Conservation (phyloP, 2,888 invertebrate species). For the Cordilura impudica region DNA sequence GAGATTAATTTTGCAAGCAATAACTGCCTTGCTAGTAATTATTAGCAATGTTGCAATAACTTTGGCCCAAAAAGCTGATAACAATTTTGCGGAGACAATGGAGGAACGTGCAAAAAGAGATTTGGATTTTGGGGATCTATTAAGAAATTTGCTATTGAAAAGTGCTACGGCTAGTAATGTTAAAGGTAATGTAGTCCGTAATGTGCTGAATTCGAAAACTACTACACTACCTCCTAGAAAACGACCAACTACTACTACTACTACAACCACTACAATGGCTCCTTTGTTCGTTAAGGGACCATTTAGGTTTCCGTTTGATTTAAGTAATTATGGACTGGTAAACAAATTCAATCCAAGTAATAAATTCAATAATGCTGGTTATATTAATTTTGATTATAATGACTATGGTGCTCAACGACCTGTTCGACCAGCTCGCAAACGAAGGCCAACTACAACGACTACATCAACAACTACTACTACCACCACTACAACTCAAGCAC, state of each 20-base stretch:
- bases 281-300: conserved; percentile 46
- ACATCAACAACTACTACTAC: conserved; percentile 32
- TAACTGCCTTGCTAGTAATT: conserved; percentile 41
- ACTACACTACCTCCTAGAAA: conserved; percentile 15
- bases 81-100: background rate
- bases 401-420: conserved; percentile 35
- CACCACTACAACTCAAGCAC: conserved; percentile 14
- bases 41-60: conserved; percentile 15
- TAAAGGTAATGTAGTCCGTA: conserved; percentile 64
- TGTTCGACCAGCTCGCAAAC: conserved; percentile 19
- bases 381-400: conserved; percentile 51
- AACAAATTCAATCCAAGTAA: conserved; percentile 34
- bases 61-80: background rate
- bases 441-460: conserved; percentile 37
- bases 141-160: conserved; percentile 71
- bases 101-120: conserved; percentile 67
- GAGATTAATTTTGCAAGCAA: conserved; percentile 27
- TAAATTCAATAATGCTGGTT: conserved; percentile 24
- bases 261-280: conserved; percentile 23
- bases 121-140: conserved; percentile 67
- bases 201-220: conserved; percentile 42
- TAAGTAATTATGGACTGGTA: conserved; percentile 11
- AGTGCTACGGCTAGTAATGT: conserved; percentile 69
- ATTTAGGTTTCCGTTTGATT: conserved; percentile 53
- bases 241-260: conserved; percentile 21